A percentile compares a stretch with the other conserved stretches of the same genome.
Evolutionary conservation across 1,140 invertebrate genomes (phyloP).

Genomic region (Papilio glaucus): DNA sequence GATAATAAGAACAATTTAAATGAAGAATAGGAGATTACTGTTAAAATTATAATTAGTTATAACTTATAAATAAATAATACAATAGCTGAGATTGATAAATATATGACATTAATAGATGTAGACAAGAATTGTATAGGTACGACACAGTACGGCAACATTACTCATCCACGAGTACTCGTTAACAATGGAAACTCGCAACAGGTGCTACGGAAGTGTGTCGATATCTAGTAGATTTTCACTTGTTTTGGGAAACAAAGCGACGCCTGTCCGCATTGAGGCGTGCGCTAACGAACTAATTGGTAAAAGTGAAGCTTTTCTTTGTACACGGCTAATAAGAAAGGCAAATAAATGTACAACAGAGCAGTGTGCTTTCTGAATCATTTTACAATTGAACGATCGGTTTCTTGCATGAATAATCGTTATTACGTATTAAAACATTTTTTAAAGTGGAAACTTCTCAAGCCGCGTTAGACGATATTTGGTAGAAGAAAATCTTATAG

Average conservation of each 20-base stretch:
- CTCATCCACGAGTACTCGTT: neutral
- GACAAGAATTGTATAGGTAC: neutral
- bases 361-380: conserved; percentile 53
- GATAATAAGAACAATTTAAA: too few species aligned
- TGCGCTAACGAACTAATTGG: conserved; percentile 72
- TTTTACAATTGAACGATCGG: conserved; percentile 44
- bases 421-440: neutral
- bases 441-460: too few species aligned
- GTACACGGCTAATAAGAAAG: conserved; percentile 63
- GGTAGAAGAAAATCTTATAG: too few species aligned
- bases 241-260: conserved; percentile 73
- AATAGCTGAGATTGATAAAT: too few species aligned
- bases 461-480: too few species aligned
- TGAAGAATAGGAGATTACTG: too few species aligned
- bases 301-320: conserved; percentile 77
- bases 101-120: too few species aligned
- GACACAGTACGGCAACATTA: conserved; percentile 22
- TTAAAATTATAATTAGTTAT: too few species aligned
- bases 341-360: conserved; percentile 65
- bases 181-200: conserved; percentile 46
- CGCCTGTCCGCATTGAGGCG: conserved; percentile 57
- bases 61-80: too few species aligned
- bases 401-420: conserved; percentile 45
- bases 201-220: conserved; percentile 60
- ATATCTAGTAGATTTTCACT: conserved; percentile 71